Percentiles rank a stretch among this genome's conserved stretches.
These are phyloP conservation scores for Archaeoteleia sp. DNA, from an alignment of 2,888 invertebrate species.

Conservation along the genomic window DNA sequence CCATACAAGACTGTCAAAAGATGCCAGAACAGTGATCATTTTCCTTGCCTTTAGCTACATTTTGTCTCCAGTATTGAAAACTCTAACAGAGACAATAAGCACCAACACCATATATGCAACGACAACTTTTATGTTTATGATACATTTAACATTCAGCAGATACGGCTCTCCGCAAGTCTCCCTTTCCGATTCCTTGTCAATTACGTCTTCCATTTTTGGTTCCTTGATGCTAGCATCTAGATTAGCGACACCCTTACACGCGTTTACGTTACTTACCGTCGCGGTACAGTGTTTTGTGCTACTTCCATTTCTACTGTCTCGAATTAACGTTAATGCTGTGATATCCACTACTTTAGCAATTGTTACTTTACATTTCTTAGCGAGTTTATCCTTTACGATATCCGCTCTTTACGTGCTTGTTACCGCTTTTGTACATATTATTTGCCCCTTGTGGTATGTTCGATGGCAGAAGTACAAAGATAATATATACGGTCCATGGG, in stretches of 20 bases:
- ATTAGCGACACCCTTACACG: constrained; percentile 88
- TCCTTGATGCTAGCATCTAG: constrained; percentile 96
- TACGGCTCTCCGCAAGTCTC: constrained; percentile 92
- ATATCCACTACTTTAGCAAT: constrained; percentile 77
- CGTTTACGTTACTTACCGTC: constrained; percentile 92
- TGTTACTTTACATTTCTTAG: constrained; percentile 76
- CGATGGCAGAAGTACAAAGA: constrained; percentile 87
- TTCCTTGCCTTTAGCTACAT: constrained; percentile 91
- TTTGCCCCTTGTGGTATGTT: constrained; percentile 86
- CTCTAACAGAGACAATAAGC: constrained; percentile 96
- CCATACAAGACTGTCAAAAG: constrained; percentile 73
- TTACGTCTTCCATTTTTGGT: constrained; percentile 96
- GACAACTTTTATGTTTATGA: constrained; percentile 89
- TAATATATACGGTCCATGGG: constrained; percentile 98
- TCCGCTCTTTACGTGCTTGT: constrained; percentile 79
- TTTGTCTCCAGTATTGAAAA: constrained; percentile 93
- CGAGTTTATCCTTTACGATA: constrained; percentile 77
- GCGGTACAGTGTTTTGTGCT: constrained; percentile 93
- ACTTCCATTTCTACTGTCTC: constrained; percentile 86
- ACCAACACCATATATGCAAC: constrained; percentile 98
- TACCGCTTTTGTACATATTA: constrained; percentile 81
- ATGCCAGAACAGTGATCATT: constrained; percentile 86
- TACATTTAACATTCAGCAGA: constrained; percentile 94
- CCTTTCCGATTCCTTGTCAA: constrained; percentile 92
- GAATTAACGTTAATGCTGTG: constrained; percentile 78